phyloP scores from a whole-genome alignment of 92 coral and sea anemone species.

The Diadumene lineata region DNA sequence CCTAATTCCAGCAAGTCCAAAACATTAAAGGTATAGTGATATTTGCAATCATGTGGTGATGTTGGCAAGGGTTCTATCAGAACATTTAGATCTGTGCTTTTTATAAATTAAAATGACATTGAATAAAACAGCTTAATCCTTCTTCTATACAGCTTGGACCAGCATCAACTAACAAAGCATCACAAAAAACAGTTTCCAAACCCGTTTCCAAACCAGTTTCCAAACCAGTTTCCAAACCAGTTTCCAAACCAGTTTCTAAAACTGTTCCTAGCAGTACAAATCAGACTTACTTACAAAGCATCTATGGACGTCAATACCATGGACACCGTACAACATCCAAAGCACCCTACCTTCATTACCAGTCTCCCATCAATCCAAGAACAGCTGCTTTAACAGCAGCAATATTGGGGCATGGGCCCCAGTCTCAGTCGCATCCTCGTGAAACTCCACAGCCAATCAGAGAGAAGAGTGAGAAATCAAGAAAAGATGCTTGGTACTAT shows the following conservation, averaged over 20 bases:
- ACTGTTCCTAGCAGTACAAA: slow-evolving; percentile 31
- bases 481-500: slow-evolving; percentile 57
- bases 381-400: slow-evolving; percentile 79
- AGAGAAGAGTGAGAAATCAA: slow-evolving; percentile 13
- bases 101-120: too few relatives aligned
- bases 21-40: slow-evolving; percentile 65
- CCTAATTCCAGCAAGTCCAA: slow-evolving; percentile 42
- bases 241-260: slow-evolving; percentile 54
- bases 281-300: slow-evolving; percentile 79
- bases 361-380: slow-evolving; percentile 85
- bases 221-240: not conserved
- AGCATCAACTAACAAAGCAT: slow-evolving; percentile 14
- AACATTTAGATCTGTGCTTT: too few relatives aligned
- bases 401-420: slow-evolving; percentile 54
- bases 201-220: slow-evolving; percentile 28
- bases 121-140: too few relatives aligned
- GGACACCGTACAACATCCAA: slow-evolving; percentile 87
- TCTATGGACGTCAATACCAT: slow-evolving; percentile 83
- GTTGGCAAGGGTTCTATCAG: too few relatives aligned
- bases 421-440: slow-evolving; percentile 19
- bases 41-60: too few relatives aligned
- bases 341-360: slow-evolving; percentile 89
- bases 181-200: slow-evolving; percentile 26
- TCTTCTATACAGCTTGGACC: slow-evolving; percentile 11
- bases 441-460: slow-evolving; percentile 19